Percentiles rank a stretch among this genome's conserved stretches.
Conservation (phyloP, 2,113 vertebrate genomes). For the Oncorhynchus mykiss region DNA sequence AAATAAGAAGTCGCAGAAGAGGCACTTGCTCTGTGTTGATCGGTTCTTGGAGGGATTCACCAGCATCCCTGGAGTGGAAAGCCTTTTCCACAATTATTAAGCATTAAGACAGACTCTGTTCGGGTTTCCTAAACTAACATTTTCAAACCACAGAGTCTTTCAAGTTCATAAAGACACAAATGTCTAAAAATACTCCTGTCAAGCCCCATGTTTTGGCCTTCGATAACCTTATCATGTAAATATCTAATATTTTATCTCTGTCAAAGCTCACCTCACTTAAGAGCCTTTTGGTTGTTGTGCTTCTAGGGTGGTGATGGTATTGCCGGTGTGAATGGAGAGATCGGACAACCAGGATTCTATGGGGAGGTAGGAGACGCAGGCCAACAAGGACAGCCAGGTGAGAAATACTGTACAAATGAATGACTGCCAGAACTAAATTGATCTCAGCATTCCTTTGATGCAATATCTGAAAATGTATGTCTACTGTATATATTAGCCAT, state of each 20-base stretch:
- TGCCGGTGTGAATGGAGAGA: conserved; percentile 70
- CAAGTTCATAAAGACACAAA: conserved; percentile 51
- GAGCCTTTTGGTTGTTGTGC: conserved; percentile 13
- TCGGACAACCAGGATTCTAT: conserved; percentile 73
- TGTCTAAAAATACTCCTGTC: conserved; percentile 41
- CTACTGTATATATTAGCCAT: no score
- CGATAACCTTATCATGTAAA: conserved; percentile 1
- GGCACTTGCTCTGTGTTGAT: conserved; percentile 65
- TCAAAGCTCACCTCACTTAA: no score
- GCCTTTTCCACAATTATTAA: conserved; percentile 67
- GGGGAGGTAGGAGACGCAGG: conserved; percentile 74
- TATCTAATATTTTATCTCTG: conserved; percentile 9
- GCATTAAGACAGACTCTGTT: conserved; percentile 43
- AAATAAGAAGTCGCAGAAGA: conserved; percentile 66
- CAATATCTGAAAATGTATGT: no score
- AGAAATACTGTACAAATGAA: conserved; percentile 14
- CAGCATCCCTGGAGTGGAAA: conserved; percentile 53
- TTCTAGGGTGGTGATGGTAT: conserved; percentile 72
- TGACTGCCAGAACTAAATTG: neutral
- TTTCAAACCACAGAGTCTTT: conserved; percentile 42
- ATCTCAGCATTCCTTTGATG: no score
- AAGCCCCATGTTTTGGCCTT: conserved; percentile 38
- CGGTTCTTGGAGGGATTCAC: conserved; percentile 62
- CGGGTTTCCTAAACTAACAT: conserved; percentile 51
- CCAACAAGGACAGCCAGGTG: conserved; percentile 68